Percentiles rank a stretch among this genome's conserved stretches.
These are phyloP conservation scores for Ataeniobius toweri DNA, from an alignment of 2,797 vertebrate genomes.

Conservation along the genomic window DNA sequence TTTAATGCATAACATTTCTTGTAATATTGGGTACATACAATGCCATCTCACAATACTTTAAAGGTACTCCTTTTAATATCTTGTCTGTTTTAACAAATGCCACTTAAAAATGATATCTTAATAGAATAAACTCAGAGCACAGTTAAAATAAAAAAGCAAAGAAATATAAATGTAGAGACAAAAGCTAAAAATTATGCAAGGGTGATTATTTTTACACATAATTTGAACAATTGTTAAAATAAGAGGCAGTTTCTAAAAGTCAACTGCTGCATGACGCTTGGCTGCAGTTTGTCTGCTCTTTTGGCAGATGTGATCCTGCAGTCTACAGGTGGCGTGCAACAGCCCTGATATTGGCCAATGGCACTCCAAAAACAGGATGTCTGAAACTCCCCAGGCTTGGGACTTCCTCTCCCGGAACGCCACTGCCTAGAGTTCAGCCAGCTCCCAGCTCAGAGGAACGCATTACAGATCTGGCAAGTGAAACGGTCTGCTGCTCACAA, in stretches of 20 bases:
- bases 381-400: conserved; percentile 76
- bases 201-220: neutral
- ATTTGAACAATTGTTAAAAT: neutral
- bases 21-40: neutral
- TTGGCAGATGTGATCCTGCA: conserved; percentile 57
- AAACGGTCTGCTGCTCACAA: conserved; percentile 69
- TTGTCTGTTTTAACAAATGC: neutral
- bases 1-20: neutral
- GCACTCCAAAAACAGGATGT: conserved; percentile 80
- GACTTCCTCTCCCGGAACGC: conserved; percentile 78
- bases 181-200: neutral
- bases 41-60: neutral
- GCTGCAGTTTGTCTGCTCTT: conserved; percentile 34
- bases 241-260: conserved; percentile 28
- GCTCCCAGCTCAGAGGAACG: conserved; percentile 72
- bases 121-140: neutral
- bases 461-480: conserved; percentile 78
- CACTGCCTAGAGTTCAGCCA: conserved; percentile 70
- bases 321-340: conserved; percentile 74
- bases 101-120: neutral
- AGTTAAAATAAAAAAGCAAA: neutral
- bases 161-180: no score
- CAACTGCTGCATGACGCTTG: conserved; percentile 46
- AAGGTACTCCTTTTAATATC: neutral
- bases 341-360: conserved; percentile 57